These are phyloP conservation scores for Charanyca ferruginea DNA, from an alignment of 2,888 invertebrate species.

Conservation along the genomic window DNA sequence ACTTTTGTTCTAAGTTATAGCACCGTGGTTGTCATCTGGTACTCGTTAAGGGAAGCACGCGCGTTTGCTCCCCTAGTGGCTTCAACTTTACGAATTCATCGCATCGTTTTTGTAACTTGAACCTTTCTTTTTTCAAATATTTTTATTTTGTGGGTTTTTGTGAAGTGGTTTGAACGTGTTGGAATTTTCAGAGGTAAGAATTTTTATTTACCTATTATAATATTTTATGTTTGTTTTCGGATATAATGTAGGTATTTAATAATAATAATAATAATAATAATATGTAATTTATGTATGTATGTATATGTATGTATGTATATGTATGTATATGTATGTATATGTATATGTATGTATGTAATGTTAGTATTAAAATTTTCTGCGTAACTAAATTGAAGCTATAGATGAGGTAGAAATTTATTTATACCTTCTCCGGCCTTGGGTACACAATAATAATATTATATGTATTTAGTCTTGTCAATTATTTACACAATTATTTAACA, in stretches of 20 bases:
- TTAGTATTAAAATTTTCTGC: neutral
- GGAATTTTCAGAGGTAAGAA: slow-evolving; percentile 56
- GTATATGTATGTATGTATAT: no score
- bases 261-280: no score
- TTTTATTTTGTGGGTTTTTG: slow-evolving; percentile 61
- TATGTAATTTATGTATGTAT: no score
- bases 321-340: no score
- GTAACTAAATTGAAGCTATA: neutral
- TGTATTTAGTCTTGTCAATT: no score
- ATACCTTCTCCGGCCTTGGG: neutral
- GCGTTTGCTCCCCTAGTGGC: slow-evolving; percentile 45
- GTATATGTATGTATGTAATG: no score
- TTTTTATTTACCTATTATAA: neutral
- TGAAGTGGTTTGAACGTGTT: slow-evolving; percentile 55
- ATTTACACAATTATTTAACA: neutral
- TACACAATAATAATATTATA: neutral
- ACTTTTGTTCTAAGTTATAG: no score
- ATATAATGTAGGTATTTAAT: neutral
- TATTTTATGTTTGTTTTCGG: neutral
- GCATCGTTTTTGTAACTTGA: slow-evolving; percentile 46
- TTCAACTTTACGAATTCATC: slow-evolving; percentile 62
- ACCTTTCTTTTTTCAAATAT: slow-evolving; percentile 29
- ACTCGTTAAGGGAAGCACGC: slow-evolving; percentile 61
- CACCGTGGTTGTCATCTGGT: slow-evolving; percentile 67
- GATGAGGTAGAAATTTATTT: neutral